phyloP scores from a whole-genome alignment of 2,797 vertebrate genomes.

The Enteromius paludinosus region DNA sequence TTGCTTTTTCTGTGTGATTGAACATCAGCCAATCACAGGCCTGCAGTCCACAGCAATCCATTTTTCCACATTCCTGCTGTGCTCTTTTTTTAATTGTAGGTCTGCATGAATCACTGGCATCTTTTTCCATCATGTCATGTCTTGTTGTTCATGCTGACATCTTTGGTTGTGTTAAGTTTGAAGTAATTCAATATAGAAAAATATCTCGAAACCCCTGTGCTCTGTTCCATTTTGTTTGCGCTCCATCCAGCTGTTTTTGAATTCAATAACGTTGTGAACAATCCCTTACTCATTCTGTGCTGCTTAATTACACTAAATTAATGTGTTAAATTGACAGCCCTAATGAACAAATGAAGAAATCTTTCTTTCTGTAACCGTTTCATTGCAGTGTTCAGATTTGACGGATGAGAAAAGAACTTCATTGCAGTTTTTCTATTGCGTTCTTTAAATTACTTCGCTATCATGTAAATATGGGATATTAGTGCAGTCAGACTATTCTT shows the following conservation, averaged over 20 bases:
- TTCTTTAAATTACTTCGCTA: neutral
- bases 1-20: neutral
- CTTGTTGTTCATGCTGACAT: neutral
- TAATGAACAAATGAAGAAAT: slow-evolving; percentile 22
- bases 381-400: neutral
- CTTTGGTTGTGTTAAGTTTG: neutral
- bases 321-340: slow-evolving; percentile 25
- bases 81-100: neutral
- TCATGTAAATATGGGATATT: neutral
- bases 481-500: neutral
- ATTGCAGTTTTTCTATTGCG: neutral
- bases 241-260: slow-evolving; percentile 32
- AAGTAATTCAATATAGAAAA: slow-evolving; percentile 15
- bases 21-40: neutral
- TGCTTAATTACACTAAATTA: slow-evolving; percentile 30
- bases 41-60: neutral
- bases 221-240: slow-evolving; percentile 7
- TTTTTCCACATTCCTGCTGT: neutral
- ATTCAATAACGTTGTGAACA: slow-evolving; percentile 27
- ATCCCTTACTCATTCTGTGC: slow-evolving; percentile 2
- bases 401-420: neutral
- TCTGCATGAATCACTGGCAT: neutral
- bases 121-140: neutral
- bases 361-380: slow-evolving; percentile 10
- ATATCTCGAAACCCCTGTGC: slow-evolving; percentile 19